Base-by-base conservation (phyloP, 2,113 vertebrate species). In the Monopterus albus region DNA sequence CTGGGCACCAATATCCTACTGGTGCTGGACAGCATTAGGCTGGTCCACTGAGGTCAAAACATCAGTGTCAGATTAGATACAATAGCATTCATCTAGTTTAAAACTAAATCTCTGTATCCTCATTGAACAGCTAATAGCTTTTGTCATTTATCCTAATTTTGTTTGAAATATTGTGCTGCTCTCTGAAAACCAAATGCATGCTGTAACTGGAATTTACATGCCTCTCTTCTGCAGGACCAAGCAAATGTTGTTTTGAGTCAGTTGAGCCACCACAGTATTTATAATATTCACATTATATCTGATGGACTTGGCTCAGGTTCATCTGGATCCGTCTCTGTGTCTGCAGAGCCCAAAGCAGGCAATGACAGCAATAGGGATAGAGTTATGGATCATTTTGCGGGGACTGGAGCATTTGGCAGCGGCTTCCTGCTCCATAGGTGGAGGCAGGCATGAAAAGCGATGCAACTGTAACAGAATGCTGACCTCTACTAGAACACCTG, bases 401-500 rank as follows among this genome's bases (percentile, higher is more conserved):
- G 70, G 72, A 72, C 66, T 39, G 66, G 70, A 83, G 52, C 73
- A 79, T 75, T 89, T 91, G 87, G 87, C 86, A 80, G 71, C 23
- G 2, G 45, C 80, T 83, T 79, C 47, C 57, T 67, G 71, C 83
- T 74, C 71, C 76, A 82, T 85, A 84, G 86, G 83, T 79, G 61
- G 39, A 83, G 66, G 81, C 72, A 77, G 78, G 83, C 83, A 64
- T 35, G 83, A 86, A 77, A 82, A 68, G 80, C 75, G 25, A 81
- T 77, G 64, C 53, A 66, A 78, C 65, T 55, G 83, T 85, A 82
- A 76, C 87, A 85, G 82, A 61, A 82, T 81, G 78, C 71, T 92
- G 90, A 91, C 90, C 91, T 91, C 87, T 76, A 80, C 60, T 58
- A 57, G 74, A 72, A 76, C 84, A 89, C 90, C 88, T 84, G 92